phyloP scores from a whole-genome alignment of 2,797 vertebrate genomes.

The Falco biarmicus region DNA sequence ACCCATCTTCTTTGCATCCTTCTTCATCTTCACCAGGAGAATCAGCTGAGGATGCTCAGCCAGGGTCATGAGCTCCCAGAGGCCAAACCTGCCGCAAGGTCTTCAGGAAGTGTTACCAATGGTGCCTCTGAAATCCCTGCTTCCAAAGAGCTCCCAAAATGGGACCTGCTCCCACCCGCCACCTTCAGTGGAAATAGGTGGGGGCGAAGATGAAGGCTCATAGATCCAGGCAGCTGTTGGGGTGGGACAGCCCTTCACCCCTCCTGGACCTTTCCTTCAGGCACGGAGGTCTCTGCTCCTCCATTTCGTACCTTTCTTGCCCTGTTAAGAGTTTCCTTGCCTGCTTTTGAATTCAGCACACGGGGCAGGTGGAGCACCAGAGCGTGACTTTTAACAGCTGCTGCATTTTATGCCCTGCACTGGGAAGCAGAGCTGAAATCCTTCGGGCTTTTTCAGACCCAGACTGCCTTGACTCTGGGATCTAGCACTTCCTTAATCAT shows the following conservation, averaged over 20 bases:
- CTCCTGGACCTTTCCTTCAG: neutral
- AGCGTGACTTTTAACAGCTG: neutral
- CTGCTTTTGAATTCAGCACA: neutral
- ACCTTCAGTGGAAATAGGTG: neutral
- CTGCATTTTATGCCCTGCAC: neutral
- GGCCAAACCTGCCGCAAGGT: neutral
- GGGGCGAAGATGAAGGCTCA: fast-evolving
- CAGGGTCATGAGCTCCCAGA: neutral
- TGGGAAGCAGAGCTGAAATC: neutral
- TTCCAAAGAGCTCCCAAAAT: neutral
- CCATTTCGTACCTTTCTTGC: neutral
- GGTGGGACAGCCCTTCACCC: neutral
- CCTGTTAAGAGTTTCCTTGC: neutral
- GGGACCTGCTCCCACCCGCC: fast-evolving
- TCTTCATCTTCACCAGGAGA: neutral
- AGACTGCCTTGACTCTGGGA: neutral
- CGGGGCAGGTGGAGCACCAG: neutral
- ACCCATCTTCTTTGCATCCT: neutral
- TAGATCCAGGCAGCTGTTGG: neutral
- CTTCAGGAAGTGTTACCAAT: neutral
- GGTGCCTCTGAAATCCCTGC: neutral
- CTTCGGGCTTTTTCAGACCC: neutral
- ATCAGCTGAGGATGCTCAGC: neutral
- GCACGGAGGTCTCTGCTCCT: neutral
- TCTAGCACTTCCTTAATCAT: neutral